Evolutionary conservation across 2,888 invertebrate species (phyloP).

Genomic region (Micoletzkya japonica): DNA sequence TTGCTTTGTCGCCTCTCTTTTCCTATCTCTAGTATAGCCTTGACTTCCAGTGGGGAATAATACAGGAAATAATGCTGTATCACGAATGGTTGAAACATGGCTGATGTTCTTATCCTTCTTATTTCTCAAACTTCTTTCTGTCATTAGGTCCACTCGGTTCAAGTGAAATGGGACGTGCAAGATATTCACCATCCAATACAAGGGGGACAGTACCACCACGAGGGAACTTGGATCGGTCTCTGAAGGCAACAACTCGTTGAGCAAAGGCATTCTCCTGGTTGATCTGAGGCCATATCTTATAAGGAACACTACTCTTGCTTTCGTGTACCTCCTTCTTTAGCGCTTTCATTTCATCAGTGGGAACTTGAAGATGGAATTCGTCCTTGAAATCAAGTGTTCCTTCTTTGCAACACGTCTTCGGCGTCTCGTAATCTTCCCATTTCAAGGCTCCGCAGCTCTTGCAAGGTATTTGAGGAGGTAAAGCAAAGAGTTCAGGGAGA

Average conservation of each 20-base stretch:
- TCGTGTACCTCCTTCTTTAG: neutral
- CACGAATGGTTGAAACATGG: neutral
- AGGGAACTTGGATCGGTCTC: neutral
- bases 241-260: no score
- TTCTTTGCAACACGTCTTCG: neutral
- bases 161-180: neutral
- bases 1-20: neutral
- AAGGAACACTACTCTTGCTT: neutral
- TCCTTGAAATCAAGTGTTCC: neutral
- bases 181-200: neutral
- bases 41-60: neutral
- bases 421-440: constrained; percentile 1
- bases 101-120: neutral
- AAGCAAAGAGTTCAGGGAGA: neutral
- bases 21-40: neutral
- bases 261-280: constrained; percentile 3
- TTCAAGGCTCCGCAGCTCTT: neutral
- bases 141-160: neutral
- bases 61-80: constrained; percentile 1
- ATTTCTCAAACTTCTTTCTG: neutral
- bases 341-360: neutral
- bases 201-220: neutral
- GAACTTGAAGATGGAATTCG: neutral
- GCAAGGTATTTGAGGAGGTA: neutral
- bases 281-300: neutral